These are phyloP conservation scores for Galeopsomyia nigrocyanea DNA, from an alignment of 2,888 invertebrate genomes.

Conservation along the genomic window DNA sequence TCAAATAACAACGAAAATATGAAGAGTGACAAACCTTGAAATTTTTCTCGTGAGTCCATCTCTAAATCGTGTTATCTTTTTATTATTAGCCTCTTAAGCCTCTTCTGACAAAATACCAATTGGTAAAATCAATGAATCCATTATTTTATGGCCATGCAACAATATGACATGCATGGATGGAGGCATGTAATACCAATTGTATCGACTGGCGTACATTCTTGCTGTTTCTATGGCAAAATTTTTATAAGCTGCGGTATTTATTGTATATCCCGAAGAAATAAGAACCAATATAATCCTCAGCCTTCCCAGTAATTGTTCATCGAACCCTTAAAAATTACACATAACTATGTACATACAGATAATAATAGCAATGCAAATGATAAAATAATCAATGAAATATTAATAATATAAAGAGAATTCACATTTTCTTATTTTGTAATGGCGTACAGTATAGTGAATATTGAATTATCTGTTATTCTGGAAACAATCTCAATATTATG, in stretches of 20 bases:
- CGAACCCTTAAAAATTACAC: too few species aligned
- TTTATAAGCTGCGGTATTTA: neutral
- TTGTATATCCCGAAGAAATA: neutral
- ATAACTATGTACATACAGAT: too few species aligned
- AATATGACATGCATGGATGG: slow-evolving; percentile 1
- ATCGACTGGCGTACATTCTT: neutral
- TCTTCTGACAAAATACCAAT: slow-evolving; percentile 1
- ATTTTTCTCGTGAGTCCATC: too few species aligned
- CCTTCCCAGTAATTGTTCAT: neutral
- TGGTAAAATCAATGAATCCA: too few species aligned
- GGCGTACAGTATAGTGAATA: too few species aligned
- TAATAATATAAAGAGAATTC: too few species aligned
- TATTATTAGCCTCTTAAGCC: neutral
- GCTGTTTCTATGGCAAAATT: neutral
- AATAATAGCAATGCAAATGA: too few species aligned
- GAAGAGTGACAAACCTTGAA: too few species aligned
- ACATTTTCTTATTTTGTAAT: too few species aligned
- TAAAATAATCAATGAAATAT: too few species aligned
- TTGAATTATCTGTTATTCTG: neutral
- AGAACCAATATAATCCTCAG: neutral
- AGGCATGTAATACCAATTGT: slow-evolving; percentile 17
- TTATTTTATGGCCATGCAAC: slow-evolving; percentile 1
- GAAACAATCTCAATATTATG: slow-evolving; percentile 5
- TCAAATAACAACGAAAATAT: too few species aligned
- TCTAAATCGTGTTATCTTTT: neutral